phyloP scores from a whole-genome alignment of 1,140 invertebrate genomes.

The Drosophila saltans region DNA sequence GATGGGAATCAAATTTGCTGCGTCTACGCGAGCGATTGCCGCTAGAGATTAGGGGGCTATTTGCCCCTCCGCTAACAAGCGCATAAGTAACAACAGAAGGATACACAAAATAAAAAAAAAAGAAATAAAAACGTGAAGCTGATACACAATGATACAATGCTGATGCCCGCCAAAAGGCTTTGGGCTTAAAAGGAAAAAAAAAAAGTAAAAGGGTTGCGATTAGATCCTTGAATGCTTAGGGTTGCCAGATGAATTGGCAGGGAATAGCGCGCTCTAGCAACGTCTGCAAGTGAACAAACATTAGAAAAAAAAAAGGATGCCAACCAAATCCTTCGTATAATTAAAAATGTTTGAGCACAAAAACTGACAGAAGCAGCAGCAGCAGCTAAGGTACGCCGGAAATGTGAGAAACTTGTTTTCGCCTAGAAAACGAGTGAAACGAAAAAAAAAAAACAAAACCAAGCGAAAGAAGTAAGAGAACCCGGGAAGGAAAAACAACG shows the following conservation, averaged over 20 bases:
- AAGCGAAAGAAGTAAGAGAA: constrained; percentile 35
- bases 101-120: constrained; percentile 9
- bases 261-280: constrained; percentile 8
- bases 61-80: background rate
- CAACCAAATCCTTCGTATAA: constrained; percentile 48
- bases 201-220: constrained; percentile 36
- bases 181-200: constrained; percentile 16
- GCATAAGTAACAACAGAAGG: constrained; percentile 8
- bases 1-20: constrained; percentile 79
- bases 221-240: constrained; percentile 31
- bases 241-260: constrained; percentile 64
- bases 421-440: constrained; percentile 41
- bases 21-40: constrained; percentile 1
- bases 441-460: constrained; percentile 12
- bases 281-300: constrained; percentile 63
- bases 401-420: constrained; percentile 74
- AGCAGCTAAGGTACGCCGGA: constrained; percentile 35
- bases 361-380: constrained; percentile 13
- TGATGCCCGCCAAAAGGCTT: constrained; percentile 17
- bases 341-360: constrained; percentile 60
- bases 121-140: constrained; percentile 6
- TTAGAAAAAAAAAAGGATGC: constrained; percentile 58
- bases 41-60: constrained; percentile 36
- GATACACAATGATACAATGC: constrained; percentile 15
- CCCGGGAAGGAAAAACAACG: constrained; percentile 29